A percentile compares a stretch with the other conserved stretches of the same genome.
These are phyloP conservation scores for Lepidonotus clava DNA, from an alignment of 2,888 invertebrate species.

Conservation along the genomic window DNA sequence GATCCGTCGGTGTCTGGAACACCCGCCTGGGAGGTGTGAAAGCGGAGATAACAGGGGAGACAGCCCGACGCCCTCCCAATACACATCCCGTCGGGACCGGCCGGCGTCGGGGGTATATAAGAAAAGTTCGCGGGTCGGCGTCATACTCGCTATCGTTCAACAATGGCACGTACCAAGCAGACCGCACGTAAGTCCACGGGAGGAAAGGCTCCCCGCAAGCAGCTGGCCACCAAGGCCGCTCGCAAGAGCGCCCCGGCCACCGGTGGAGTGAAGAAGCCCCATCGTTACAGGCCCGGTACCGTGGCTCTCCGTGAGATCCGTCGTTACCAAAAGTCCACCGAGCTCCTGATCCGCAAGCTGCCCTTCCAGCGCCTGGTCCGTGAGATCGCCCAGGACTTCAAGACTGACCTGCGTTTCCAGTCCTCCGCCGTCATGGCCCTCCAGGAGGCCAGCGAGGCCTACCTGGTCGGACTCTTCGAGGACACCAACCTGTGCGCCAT, in stretches of 20 bases:
- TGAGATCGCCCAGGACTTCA: slow-evolving; percentile 81
- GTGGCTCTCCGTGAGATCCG: slow-evolving; percentile 80
- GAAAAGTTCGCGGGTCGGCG: too few relatives aligned
- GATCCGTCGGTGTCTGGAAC: too few relatives aligned
- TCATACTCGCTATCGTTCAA: too few relatives aligned
- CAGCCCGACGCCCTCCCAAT: too few relatives aligned
- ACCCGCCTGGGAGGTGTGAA: too few relatives aligned
- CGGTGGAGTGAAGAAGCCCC: slow-evolving; percentile 80
- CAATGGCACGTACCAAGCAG: slow-evolving; percentile 81
- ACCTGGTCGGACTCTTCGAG: slow-evolving; percentile 90
- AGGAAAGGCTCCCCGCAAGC: slow-evolving; percentile 80
- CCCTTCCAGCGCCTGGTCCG: slow-evolving; percentile 80
- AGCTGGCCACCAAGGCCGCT: slow-evolving; percentile 80
- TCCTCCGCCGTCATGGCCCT: slow-evolving; percentile 80
- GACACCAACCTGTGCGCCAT: slow-evolving; percentile 99
- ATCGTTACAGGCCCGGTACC: slow-evolving; percentile 81
- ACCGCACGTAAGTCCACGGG: slow-evolving; percentile 81
- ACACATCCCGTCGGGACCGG: too few relatives aligned
- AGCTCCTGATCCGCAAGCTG: slow-evolving; percentile 79
- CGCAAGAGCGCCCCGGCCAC: slow-evolving; percentile 81
- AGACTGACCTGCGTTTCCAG: slow-evolving; percentile 80
- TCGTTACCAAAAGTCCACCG: slow-evolving; percentile 80
- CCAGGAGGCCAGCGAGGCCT: slow-evolving; percentile 68
- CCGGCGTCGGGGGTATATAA: too few relatives aligned
- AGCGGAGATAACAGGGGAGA: too few relatives aligned